Evolutionary conservation across 1,140 invertebrate species (phyloP), one percentile per base, ranked within the genome.

Genomic region (Nephila pilipes): DNA sequence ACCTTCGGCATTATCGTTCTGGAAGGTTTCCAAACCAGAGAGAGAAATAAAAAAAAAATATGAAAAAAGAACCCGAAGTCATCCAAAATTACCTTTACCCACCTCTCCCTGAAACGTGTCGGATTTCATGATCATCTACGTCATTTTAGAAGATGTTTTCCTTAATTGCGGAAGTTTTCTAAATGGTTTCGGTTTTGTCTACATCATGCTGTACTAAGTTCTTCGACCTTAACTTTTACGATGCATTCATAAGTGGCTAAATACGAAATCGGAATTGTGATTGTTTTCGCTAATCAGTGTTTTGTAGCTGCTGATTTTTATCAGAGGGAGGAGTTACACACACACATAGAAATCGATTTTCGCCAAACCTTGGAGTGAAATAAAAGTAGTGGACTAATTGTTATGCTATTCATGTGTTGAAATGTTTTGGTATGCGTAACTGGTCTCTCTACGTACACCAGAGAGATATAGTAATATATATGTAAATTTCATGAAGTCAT

Each of bases 11-110:
- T 85, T 57, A 85, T 85, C 38, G 4, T 20, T n/a, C 25, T 85
- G 81, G 81, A 85, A 55, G n/a, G 55, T 46, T 85, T 85, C 81
- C 81, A 85, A 85, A 54, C 20, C 10, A 14, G 63, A 25, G 6
- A 65, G 75, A n/a, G 18, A 80, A 80, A 80, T 32, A 20, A 65
- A 16, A 65, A 65, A 65, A 38, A 38, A 38, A 38, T 3, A 46
- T 0, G 0, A 46, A 46, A 46, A 46, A 46, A 46, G 46, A 46
- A 65, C 25, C 12, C 25, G 63, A 65, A 29, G 1, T n/a, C 25
- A 65, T n/a, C 63, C 25, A 25, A 65, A 65, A 65, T 65, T 10
- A 12, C 14, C 22, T 29, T 65, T 12, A 12, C n/a, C 5, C 60
- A 20, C 1, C 2, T 22, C 63, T 8, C 25, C 22, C 25, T 12